Evolutionary conservation across 2,888 invertebrate species (phyloP), one percentile per base, ranked within the genome.

Genomic region (Eudasyphora cyanicolor): DNA sequence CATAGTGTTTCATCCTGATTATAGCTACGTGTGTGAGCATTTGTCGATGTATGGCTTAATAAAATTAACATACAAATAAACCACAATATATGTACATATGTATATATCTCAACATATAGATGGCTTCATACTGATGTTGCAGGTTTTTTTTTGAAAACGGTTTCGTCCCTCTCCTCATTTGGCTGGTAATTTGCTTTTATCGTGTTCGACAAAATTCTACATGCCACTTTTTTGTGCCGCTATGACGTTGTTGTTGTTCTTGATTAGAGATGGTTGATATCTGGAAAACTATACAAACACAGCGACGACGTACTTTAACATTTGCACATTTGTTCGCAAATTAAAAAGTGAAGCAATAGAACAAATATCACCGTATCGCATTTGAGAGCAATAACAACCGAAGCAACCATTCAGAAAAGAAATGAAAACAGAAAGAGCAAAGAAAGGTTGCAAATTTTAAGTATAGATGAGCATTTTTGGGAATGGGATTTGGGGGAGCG

Each of bases 121-220:
- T 76, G n/a, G n/a, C n/a, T n/a, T 62, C 64, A 19, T 14, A 29
- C 2, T 38, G 19, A 38, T 42, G 12, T 14, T 57, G 57, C 51
- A n/a, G 51, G 24, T 60, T 78, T 85, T 60, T 78, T 85, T 88
- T 84, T 83, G 84, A 86, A 84, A 82, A 82, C 38, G 73, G 86
- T 86, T 84, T 85, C 82, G 80, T 87, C 85, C 88, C 85, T 86
- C 87, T 76, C n/a, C 74, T 42, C 77, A 54, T 54, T 84, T 51
- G 77, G 70, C 81, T 84, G 45, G 80, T 80, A 83, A 84, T 85
- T 70, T 73, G 64, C 83, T 54, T 85, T 79, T 70, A 38, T 45
- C 73, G 24, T 83, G 83, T 83, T 83, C 71, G 77, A 80, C 80
- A 83, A 83, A 83, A 70, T 83, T 77, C 76, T 77, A 83, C 83